Evolutionary conservation across 2,888 invertebrate species (phyloP), one percentile per base, ranked within the genome.

Genomic region (Agrochola macilenta): DNA sequence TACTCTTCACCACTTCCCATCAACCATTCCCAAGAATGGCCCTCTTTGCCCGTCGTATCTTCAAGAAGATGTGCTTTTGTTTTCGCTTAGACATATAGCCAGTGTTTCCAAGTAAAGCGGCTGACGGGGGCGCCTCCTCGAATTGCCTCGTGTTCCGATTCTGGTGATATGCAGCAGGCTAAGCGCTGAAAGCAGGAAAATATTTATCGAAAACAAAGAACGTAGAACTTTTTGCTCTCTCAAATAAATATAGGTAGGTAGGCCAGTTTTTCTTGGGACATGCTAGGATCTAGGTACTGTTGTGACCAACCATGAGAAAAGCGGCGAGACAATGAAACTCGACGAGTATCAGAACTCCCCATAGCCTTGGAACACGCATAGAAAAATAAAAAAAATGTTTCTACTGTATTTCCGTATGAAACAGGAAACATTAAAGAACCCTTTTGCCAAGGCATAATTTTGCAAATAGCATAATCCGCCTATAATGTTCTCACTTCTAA

Each of bases 141-240:
- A 68, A 98, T 97, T 0, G 97, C 97, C 84, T 97, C 97, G 89
- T 97, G 98, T 87, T 98, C 98, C 35, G 97, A 97, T 72, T 97
- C 95, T 1, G 98, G 98, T 12, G 98, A 97, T 88, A 98, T 97
- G 87, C 97, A 97, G 90, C 97, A 97, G 0, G 98, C 98, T 58
- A 98, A 77, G 88, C 97, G 97, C 98, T 98, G 95, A 77, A 93
- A 87, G 23, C 9, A 74, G 17, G 43, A 70, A 71, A 66, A 11
- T 0, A 30, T 46, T 79, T 1, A 57, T 64, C 57, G 14, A 49
- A 35, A 52, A 43, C 3, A 58, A 39, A 49, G 35, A 46, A 60
- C 7, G 9, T 30, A 26, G 7, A n/a, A n/a, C n/a, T n/a, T n/a
- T n/a, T n/a, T n/a, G n/a, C n/a, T n/a, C n/a, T n/a, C n/a, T n/a